These are phyloP conservation scores for Xestia rhomboidea DNA, from an alignment of 2,888 invertebrate species.

Conservation along the genomic window DNA sequence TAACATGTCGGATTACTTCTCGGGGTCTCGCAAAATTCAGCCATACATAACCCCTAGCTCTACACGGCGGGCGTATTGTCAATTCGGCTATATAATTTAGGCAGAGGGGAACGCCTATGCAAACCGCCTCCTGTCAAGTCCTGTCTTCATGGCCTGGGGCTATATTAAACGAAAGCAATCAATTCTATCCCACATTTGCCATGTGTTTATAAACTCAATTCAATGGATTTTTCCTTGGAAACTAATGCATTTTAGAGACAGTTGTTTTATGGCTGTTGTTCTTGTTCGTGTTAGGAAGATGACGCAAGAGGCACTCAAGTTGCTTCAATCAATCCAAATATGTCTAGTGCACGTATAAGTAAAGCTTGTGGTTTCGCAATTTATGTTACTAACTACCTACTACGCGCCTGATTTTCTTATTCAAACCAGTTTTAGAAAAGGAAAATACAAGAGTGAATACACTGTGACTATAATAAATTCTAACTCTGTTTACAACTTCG, in stretches of 20 bases:
- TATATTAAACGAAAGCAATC: constrained; percentile 34
- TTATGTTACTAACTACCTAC: background rate
- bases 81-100: constrained; percentile 22
- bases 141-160: constrained; percentile 15
- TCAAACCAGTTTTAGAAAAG: constrained; percentile 40
- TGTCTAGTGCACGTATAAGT: background rate
- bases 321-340: constrained; percentile 14
- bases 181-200: constrained; percentile 16
- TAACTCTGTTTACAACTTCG: constrained; percentile 35
- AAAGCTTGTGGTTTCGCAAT: background rate
- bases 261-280: constrained; percentile 7
- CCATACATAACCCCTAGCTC: background rate
- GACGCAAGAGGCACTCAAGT: constrained; percentile 18
- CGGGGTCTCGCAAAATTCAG: background rate
- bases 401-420: constrained; percentile 9
- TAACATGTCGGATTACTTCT: background rate
- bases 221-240: constrained; percentile 7
- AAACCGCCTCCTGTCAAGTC: constrained; percentile 22
- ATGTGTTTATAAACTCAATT: constrained; percentile 14
- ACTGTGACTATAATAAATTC: constrained; percentile 24
- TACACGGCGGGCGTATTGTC: background rate
- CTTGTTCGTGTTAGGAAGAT: constrained; percentile 7
- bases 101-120: constrained; percentile 16
- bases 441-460: constrained; percentile 26
- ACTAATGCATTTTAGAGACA: constrained; percentile 18